Percentiles rank a stretch among this genome's conserved stretches.
Conservation (phyloP, 2,888 invertebrate species). For the Meghimatium bilineatum region DNA sequence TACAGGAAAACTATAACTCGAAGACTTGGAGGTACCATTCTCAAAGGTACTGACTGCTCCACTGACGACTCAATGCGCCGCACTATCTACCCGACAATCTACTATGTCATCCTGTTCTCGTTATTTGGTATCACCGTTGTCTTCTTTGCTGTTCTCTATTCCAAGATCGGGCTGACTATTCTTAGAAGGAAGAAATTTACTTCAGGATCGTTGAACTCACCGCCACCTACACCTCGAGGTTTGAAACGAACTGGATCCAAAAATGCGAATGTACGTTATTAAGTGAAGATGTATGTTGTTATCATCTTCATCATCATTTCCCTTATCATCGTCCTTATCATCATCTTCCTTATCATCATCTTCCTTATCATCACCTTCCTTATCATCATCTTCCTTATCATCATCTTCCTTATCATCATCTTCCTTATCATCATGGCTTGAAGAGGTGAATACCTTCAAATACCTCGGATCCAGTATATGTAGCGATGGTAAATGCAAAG, state of each 20-base stretch:
- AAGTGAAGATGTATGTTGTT: neutral
- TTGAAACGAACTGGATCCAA: neutral
- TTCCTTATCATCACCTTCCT: too few species aligned
- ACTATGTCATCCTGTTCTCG: slow-evolving; percentile 68
- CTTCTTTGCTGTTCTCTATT: slow-evolving; percentile 68
- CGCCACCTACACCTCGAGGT: slow-evolving; percentile 6
- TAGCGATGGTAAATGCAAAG: too few species aligned
- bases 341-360: too few species aligned
- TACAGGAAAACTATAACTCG: slow-evolving; percentile 45
- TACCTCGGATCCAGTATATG: too few species aligned
- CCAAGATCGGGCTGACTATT: slow-evolving; percentile 66
- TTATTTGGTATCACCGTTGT: slow-evolving; percentile 65
- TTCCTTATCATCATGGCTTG: too few species aligned
- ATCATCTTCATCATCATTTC: too few species aligned
- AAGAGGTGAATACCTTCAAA: too few species aligned
- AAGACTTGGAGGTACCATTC: slow-evolving; percentile 36
- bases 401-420: too few species aligned
- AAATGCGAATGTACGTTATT: slow-evolving; percentile 10
- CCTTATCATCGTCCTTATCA: too few species aligned
- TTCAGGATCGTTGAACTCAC: slow-evolving; percentile 58
- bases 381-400: too few species aligned
- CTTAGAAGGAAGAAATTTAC: slow-evolving; percentile 64
- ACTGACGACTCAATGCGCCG: slow-evolving; percentile 67
- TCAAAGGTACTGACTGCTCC: slow-evolving; percentile 63
- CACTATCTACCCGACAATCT: slow-evolving; percentile 67